Base-by-base conservation (phyloP, 1,140 invertebrate species). In the Drosophila miranda region DNA sequence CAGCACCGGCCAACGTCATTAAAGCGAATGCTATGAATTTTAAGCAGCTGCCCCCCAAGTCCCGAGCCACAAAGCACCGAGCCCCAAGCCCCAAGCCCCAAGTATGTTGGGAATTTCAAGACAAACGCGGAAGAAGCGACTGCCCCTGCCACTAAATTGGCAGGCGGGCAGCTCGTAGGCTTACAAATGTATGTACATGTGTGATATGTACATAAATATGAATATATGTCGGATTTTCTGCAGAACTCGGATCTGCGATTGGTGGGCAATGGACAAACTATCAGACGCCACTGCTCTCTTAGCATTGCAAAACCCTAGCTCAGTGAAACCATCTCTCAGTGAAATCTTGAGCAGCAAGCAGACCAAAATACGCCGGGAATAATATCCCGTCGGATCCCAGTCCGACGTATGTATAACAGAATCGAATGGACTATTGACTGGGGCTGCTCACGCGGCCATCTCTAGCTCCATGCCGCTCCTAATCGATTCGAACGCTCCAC, bases 21-120 rank as follows among this genome's bases (percentile, higher is more conserved):
- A 78, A 69, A 69, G 62, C 71, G 60, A 58, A 59, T 60, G 76
- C 60, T 68, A 51, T 79, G 76, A 74, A 79, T 79, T 74, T 79
- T 79, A 79, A 79, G 51, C 57, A 79, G 70, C 54, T 54, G 26
- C 61, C 23, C 5, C 19, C 23, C 23, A 6, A 6, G 55, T 28
- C 28, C 28, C 28, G 2, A 30, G 28, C 28, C 11, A 11, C 34
- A 38, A 21, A 23, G 55, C 49, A 6, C 28, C 28, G 2, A 30
- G 28, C 28, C 11, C 23, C 23, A 26, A 26, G 55, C 49, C 28
- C 28, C 28, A 8, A 30, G 28, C 28, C 11, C 34, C 34, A 38
- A 21, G 43, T 55, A 55, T 68, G 70, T 57, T 74, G 71, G 49
- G 53, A 55, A 63, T 72, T 72, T n/a, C 30, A 9, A 30, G 52